These are phyloP conservation scores for Takifugu rubripes DNA, from an alignment of 2,797 vertebrate species.

Conservation along the genomic window DNA sequence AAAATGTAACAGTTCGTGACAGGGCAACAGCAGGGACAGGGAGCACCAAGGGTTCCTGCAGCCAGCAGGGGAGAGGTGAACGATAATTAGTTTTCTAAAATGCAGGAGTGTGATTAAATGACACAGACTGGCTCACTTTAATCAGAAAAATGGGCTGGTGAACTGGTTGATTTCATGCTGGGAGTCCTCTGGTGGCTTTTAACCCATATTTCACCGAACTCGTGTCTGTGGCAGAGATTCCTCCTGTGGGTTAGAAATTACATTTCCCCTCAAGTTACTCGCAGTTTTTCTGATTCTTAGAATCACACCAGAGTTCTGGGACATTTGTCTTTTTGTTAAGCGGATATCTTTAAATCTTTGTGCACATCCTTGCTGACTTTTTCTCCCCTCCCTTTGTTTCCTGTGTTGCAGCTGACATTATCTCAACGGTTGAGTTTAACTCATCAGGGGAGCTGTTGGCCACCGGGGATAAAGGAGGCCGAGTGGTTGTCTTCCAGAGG, in stretches of 20 bases:
- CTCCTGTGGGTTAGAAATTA: conserved; percentile 21
- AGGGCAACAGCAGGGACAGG: conserved; percentile 25
- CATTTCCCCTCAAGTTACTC: not conserved
- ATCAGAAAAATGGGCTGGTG: conserved; percentile 21
- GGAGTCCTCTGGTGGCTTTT: conserved; percentile 41
- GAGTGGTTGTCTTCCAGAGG: conserved; percentile 97
- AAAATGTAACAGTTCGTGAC: conserved; percentile 1
- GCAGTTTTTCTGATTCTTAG: no score
- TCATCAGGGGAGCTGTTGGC: conserved; percentile 95
- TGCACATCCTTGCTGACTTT: conserved; percentile 47
- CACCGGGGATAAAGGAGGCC: conserved; percentile 96
- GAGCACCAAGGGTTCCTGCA: conserved; percentile 20
- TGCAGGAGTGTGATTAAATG: conserved; percentile 43
- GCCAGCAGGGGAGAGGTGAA: conserved; percentile 31
- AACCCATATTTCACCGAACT: conserved; percentile 53
- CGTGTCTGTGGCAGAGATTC: conserved; percentile 33
- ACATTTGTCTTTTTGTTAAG: conserved; percentile 14
- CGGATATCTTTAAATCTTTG: conserved; percentile 40
- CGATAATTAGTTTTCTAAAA: conserved; percentile 37
- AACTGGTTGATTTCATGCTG: conserved; percentile 49
- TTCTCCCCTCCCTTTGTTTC: conserved; percentile 42
- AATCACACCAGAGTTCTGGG: not conserved
- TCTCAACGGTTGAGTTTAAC: conserved; percentile 99
- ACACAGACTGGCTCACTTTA: conserved; percentile 48
- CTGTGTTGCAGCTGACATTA: conserved; percentile 91